These are phyloP conservation scores for Platysteira castanea DNA, from an alignment of 2,113 vertebrate species.

Conservation along the genomic window DNA sequence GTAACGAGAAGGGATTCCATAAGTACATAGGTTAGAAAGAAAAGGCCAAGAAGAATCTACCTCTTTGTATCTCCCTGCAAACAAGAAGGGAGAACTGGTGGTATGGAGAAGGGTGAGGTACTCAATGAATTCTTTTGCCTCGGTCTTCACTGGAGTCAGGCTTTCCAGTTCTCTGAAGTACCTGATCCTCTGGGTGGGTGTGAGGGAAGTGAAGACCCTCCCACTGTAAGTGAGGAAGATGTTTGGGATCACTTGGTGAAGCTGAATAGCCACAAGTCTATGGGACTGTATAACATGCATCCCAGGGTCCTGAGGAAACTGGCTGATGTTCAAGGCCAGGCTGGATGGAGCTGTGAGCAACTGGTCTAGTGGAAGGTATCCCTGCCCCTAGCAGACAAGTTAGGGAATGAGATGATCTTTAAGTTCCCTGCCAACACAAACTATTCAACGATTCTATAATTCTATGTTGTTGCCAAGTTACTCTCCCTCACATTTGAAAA, in stretches of 20 bases:
- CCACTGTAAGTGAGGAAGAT: neutral
- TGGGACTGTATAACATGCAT: neutral
- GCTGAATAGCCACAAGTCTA: neutral
- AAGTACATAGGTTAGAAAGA: neutral
- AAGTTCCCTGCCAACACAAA: neutral
- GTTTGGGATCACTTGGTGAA: neutral
- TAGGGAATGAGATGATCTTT: neutral
- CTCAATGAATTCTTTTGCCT: neutral
- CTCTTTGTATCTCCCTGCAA: neutral
- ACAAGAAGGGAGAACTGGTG: neutral
- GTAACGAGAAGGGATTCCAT: neutral
- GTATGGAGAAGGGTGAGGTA: neutral
- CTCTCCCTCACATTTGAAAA: neutral
- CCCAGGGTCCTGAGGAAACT: neutral
- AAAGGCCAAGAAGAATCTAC: neutral
- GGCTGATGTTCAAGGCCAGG: neutral
- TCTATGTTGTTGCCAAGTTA: neutral
- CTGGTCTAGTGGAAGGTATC: neutral
- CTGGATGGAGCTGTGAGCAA: neutral
- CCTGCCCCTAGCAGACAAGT: rapidly evolving
- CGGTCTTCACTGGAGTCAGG: rapidly evolving
- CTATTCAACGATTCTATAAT: neutral
- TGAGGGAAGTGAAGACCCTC: neutral
- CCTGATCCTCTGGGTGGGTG: neutral
- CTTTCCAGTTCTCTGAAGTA: neutral